Percentiles rank a stretch among this genome's conserved stretches.
Evolutionary conservation across 2,113 vertebrate species (phyloP).

Genomic region (Synchiropus splendidus): DNA sequence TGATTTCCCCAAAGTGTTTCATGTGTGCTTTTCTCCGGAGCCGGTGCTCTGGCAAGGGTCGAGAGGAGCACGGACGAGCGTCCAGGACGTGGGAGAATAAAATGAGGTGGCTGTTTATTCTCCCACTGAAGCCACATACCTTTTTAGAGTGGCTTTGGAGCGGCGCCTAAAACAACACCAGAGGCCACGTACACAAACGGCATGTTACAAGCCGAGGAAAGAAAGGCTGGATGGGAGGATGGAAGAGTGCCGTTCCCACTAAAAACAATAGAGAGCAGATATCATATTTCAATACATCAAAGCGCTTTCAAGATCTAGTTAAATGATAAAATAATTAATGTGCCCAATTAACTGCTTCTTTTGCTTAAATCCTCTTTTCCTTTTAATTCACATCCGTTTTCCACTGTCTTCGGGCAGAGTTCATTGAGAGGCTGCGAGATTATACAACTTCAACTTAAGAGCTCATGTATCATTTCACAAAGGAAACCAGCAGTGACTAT

Average conservation of each 20-base stretch:
- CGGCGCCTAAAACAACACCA: slow-evolving; percentile 53
- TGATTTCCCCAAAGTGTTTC: slow-evolving; percentile 61
- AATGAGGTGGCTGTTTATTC: slow-evolving; percentile 63
- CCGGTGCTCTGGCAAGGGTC: slow-evolving; percentile 31
- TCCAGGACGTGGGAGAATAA: slow-evolving; percentile 53
- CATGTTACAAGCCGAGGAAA: slow-evolving; percentile 21
- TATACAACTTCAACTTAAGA: slow-evolving; percentile 29
- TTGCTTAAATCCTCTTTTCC: neutral
- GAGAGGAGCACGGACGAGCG: slow-evolving; percentile 41
- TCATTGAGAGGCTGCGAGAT: slow-evolving; percentile 40
- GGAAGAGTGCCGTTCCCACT: slow-evolving; percentile 30
- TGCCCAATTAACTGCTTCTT: neutral
- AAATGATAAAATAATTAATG: slow-evolving; percentile 8
- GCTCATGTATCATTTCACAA: slow-evolving; percentile 33
- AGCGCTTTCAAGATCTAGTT: slow-evolving; percentile 7
- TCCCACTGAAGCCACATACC: slow-evolving; percentile 55
- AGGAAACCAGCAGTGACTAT: slow-evolving; percentile 35
- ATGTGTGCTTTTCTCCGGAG: slow-evolving; percentile 51
- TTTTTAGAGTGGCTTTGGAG: slow-evolving; percentile 62
- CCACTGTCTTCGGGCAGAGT: slow-evolving; percentile 22
- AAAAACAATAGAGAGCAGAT: slow-evolving; percentile 15
- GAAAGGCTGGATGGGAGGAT: slow-evolving; percentile 17
- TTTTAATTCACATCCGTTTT: slow-evolving; percentile 7
- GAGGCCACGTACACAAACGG: slow-evolving; percentile 51
- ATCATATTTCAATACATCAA: slow-evolving; percentile 6